Conservation (phyloP, 2,113 vertebrate species). For the Hucho hucho region DNA sequence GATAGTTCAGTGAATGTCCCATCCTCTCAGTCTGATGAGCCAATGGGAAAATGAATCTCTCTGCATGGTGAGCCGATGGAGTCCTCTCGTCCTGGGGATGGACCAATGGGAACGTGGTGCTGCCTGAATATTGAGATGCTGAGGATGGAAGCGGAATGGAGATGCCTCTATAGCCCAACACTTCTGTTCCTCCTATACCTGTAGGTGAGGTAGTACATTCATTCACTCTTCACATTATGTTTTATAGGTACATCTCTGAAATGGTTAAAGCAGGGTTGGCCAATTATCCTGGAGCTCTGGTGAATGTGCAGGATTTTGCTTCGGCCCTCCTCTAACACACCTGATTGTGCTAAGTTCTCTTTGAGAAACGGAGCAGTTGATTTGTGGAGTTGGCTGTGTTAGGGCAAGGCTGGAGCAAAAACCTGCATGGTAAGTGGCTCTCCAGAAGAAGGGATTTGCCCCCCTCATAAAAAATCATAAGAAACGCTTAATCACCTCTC, state of each 20-base stretch:
- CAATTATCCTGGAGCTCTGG: no score
- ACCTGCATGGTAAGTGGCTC: no score
- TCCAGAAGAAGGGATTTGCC: no score
- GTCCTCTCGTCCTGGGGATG: constrained; percentile 20
- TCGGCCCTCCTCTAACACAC: no score
- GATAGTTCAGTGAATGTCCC: constrained; percentile 18
- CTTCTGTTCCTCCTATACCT: constrained; percentile 19
- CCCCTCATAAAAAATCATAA: not conserved
- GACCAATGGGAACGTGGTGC: constrained; percentile 4
- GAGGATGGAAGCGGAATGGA: constrained; percentile 12
- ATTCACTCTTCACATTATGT: not conserved
- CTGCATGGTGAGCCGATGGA: constrained; percentile 23
- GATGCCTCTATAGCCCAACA: not conserved
- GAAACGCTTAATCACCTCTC: not conserved
- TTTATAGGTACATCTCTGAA: not conserved
- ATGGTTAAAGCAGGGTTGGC: not conserved
- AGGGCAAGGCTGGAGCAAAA: no score
- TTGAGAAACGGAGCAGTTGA: no score
- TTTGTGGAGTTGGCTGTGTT: no score
- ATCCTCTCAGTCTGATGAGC: constrained; percentile 22
- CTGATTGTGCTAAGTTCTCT: no score
- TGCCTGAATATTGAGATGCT: constrained; percentile 20
- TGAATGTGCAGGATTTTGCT: no score
- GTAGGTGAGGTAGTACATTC: not conserved
- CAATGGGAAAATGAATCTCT: constrained; percentile 26